A percentile compares a stretch with the other conserved stretches of the same genome.
These are phyloP conservation scores for Lutjanus argentimaculatus DNA, from an alignment of 2,797 vertebrate species.

Conservation along the genomic window DNA sequence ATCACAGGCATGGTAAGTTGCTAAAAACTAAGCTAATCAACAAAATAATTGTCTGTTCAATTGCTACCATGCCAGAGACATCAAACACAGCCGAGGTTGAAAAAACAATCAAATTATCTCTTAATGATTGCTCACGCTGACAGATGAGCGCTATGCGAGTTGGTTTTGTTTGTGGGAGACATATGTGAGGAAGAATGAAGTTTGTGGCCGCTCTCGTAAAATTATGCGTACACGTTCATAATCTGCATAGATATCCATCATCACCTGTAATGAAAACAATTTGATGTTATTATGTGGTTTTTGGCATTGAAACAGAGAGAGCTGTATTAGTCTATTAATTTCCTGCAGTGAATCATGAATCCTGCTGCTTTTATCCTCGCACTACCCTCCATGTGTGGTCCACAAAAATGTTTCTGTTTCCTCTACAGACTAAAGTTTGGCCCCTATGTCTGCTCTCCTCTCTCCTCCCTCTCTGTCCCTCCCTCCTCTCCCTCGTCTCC, in stretches of 20 bases:
- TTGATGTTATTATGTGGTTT: slow-evolving; percentile 67
- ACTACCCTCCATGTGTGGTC: slow-evolving; percentile 80
- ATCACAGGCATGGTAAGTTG: slow-evolving; percentile 81
- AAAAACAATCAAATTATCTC: slow-evolving; percentile 83
- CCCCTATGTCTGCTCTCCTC: slow-evolving; percentile 51
- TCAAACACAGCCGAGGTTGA: slow-evolving; percentile 75
- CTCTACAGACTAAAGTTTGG: slow-evolving; percentile 77
- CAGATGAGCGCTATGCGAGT: slow-evolving; percentile 62
- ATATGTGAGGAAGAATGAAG: slow-evolving; percentile 47
- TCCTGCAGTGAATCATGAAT: slow-evolving; percentile 79
- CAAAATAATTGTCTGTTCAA: slow-evolving; percentile 83
- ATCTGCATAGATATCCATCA: slow-evolving; percentile 70
- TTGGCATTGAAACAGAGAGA: slow-evolving; percentile 74
- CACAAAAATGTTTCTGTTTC: slow-evolving; percentile 75
- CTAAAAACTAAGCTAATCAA: slow-evolving; percentile 83
- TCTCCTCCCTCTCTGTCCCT: background rate
- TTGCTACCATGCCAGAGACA: slow-evolving; percentile 78
- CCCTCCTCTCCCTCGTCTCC: background rate
- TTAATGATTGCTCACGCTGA: slow-evolving; percentile 82
- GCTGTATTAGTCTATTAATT: slow-evolving; percentile 80
- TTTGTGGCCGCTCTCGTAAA: slow-evolving; percentile 43
- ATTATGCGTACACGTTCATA: slow-evolving; percentile 53
- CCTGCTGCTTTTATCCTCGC: slow-evolving; percentile 78
- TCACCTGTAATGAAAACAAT: slow-evolving; percentile 81
- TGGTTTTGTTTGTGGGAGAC: slow-evolving; percentile 55